Base-by-base conservation (phyloP, 2,797 vertebrate species). In the Crenuchus spilurus region DNA sequence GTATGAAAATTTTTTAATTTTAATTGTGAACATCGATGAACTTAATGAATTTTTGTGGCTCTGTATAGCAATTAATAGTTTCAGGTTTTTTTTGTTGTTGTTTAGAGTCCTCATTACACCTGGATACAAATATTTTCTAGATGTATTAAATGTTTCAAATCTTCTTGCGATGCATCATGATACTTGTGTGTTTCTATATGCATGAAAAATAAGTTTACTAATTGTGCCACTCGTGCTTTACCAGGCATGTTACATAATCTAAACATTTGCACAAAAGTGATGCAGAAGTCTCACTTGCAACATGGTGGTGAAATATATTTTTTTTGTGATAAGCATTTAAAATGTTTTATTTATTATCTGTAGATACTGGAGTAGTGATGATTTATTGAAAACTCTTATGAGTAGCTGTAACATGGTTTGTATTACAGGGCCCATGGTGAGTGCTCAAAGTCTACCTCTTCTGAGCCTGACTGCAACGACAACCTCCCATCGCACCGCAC, bases 381-480 rank as follows among this genome's bases (percentile, higher is more conserved):
- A n/a, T n/a, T n/a, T n/a, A n/a, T n/a, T n/a, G 4, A 4, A 42
- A 6, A 22, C 18, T 7, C 11, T 22, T 14, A 5, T 30, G 26
- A n/a, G 48, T 6, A 6, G 41, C 16, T 28, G 57, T 33, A 39
- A 18, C 72, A 20, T 26, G 39, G 51, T 16, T 72, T 31, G 9
- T 22, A 7, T 58, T 64, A 13, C 60, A 99, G 97, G 91, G 88
- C 90, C 75, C 94, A 94, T 3, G 84, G 91, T 5, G 96, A 98
- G 83, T 94, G 93, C 30, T 93, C 94, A 51, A 99, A 97, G 88
- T 93, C 94, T 87, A 94, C 93, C 87, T 96, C 94, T 65, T 97
- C 96, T 30, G 97, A 98, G 91, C 98, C 97, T 54, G 98, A 99
- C 94, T 97, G 97, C 91, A 99, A 98, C 16, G 97, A 98, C 90